A percentile compares a stretch with the other conserved stretches of the same genome.
Conservation (phyloP, 2,797 vertebrate species). For the Scarus forsteni region DNA sequence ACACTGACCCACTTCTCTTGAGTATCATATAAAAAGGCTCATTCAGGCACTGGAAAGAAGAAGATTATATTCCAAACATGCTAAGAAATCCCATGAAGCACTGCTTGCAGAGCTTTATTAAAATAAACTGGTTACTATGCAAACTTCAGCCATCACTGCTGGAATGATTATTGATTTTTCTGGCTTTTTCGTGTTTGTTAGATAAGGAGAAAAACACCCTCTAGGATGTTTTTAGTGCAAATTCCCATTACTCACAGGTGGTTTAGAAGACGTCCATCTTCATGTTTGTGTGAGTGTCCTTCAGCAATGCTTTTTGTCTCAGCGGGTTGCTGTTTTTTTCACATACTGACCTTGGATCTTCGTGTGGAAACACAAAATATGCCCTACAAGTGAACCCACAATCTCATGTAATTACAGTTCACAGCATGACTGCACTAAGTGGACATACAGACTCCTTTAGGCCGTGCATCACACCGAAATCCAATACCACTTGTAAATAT, state of each 20-base stretch:
- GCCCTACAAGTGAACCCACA: slow-evolving; percentile 8
- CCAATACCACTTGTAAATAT: slow-evolving; percentile 51
- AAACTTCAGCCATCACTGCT: slow-evolving; percentile 20
- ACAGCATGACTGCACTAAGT: slow-evolving; percentile 28
- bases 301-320: slow-evolving; percentile 28
- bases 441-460: slow-evolving; percentile 27
- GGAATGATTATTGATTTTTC: slow-evolving; percentile 47
- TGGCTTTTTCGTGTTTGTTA: slow-evolving; percentile 23
- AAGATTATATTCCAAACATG: slow-evolving; percentile 27
- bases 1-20: slow-evolving; percentile 68
- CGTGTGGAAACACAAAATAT: slow-evolving; percentile 27
- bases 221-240: slow-evolving; percentile 41
- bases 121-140: slow-evolving; percentile 36
- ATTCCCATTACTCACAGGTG: slow-evolving; percentile 30
- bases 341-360: slow-evolving; percentile 28
- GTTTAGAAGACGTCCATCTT: slow-evolving; percentile 26
- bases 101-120: slow-evolving; percentile 29
- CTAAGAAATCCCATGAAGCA: slow-evolving; percentile 41
- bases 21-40: slow-evolving; percentile 43
- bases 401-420: slow-evolving; percentile 30
- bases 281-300: slow-evolving; percentile 40
- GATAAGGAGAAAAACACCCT: slow-evolving; percentile 30
- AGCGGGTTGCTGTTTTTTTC: slow-evolving; percentile 8
- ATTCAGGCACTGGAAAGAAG: slow-evolving; percentile 27
- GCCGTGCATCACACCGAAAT: slow-evolving; percentile 51